Conservation (phyloP, 2,797 vertebrate species). For the Tolypeutes matacus region DNA sequence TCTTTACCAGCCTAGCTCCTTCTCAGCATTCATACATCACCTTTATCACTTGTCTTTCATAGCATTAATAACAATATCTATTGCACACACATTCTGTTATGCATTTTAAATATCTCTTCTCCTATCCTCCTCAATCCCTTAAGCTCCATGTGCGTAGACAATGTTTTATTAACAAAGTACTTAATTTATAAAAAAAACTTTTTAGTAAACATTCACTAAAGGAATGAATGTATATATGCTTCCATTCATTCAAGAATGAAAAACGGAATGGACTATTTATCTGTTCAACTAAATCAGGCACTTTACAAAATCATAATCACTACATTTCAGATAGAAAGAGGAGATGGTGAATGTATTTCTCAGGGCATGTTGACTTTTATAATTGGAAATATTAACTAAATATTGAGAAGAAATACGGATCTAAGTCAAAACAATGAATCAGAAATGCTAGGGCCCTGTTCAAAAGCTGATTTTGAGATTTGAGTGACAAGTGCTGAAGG, state of each 20-base stretch:
- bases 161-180: conserved; percentile 38
- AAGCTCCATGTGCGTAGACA: neutral
- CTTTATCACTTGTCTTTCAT: neutral
- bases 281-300: conserved; percentile 28
- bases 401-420: neutral
- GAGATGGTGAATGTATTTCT: neutral
- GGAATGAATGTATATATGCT: neutral
- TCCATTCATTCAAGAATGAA: neutral
- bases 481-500: neutral
- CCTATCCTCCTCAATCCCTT: neutral
- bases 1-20: neutral
- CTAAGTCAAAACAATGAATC: neutral
- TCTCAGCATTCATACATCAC: neutral
- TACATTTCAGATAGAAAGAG: neutral
- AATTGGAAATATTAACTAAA: neutral
- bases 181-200: neutral
- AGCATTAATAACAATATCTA: neutral
- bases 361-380: neutral
- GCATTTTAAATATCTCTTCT: neutral
- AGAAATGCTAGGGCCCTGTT: neutral
- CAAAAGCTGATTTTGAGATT: neutral
- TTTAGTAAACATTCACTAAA: conserved; percentile 42
- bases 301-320: conserved; percentile 20
- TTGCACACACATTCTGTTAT: neutral
- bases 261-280: neutral